A percentile compares a stretch with the other conserved stretches of the same genome.
These are phyloP conservation scores for Sphecodes monilicornis DNA, from an alignment of 2,888 invertebrate genomes.

Conservation along the genomic window DNA sequence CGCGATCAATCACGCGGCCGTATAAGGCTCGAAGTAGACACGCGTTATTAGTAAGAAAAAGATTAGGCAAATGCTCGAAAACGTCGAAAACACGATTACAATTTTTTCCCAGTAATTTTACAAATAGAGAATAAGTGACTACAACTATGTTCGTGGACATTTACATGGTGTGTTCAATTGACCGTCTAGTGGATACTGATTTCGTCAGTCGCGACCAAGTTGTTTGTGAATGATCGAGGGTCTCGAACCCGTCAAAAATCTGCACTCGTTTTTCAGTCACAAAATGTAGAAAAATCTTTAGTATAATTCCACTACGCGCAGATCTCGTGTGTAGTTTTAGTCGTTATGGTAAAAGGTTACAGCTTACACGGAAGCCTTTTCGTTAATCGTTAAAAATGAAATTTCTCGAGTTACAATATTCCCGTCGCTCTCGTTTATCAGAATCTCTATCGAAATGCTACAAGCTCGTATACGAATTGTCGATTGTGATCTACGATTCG, in stretches of 20 bases:
- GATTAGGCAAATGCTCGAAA: constrained; percentile 50
- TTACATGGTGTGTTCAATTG: constrained; percentile 55
- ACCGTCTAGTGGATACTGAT: constrained; percentile 55
- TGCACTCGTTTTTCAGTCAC: constrained; percentile 36
- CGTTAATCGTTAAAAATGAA: constrained; percentile 28
- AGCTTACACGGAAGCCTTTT: background rate
- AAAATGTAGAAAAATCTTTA: constrained; percentile 66
- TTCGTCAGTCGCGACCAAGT: constrained; percentile 36
- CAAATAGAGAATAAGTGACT: constrained; percentile 37
- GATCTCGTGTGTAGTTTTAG: background rate
- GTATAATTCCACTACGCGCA: constrained; percentile 34
- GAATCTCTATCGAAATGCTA: constrained; percentile 14
- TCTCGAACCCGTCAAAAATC: background rate
- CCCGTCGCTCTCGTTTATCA: constrained; percentile 1
- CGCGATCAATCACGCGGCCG: constrained; percentile 1
- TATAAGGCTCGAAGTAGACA: constrained; percentile 46
- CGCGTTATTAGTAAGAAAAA: constrained; percentile 45
- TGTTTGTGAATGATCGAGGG: background rate
- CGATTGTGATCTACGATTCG: background rate
- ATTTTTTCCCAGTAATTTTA: constrained; percentile 26
- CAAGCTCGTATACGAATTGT: constrained; percentile 40
- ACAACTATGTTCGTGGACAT: constrained; percentile 41
- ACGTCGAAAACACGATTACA: constrained; percentile 27
- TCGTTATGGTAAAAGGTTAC: constrained; percentile 3
- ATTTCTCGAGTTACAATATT: constrained; percentile 12